Base-by-base conservation (phyloP, 64 coral and sea anemone genomes). In the Astreopora myriophthalma region DNA sequence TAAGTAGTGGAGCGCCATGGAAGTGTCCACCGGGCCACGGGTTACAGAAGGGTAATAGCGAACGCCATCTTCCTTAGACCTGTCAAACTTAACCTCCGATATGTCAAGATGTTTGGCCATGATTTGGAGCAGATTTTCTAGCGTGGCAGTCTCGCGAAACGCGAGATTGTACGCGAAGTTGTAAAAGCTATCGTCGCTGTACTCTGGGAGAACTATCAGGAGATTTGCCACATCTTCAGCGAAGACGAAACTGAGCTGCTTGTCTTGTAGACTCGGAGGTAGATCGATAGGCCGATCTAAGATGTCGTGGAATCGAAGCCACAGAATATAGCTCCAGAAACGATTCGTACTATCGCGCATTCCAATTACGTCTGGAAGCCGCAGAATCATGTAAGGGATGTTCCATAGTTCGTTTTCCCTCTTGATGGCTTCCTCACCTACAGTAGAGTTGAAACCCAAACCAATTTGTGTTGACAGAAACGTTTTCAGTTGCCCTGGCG, bases 141-240 rank as follows among this genome's bases (percentile, higher is more conserved):
- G 64, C 0, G 94, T 96, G 5, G 70, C 94, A 1, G 88, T 93
- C 44, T 99, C 88, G 5, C 79, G 75, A 33, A 93, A 95, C 1
- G 94, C 97, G n/a, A 99, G 66, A 60, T 99, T 99, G 69, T 99
- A 99, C 4, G 94, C 80, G 48, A 94, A 81, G 32, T 96, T 94
- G 30, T 62, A 99, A 3, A 76, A 34, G 1, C 34, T 16, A 67
- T 90, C n/a, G 12, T 82, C 46, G 4, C 13, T 13, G 36, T 88
- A 63, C 19, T 99, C 76, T 1, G 82, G 80, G 13, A 99, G 64
- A 29, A 72, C 49, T 1, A 88, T 37, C 26, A 99, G 39, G 23
- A 96, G 62, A 29, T 77, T 90, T 8, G 87, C 94, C 3, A 99
- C 74, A 61, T 96, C 91, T 69, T 96, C 97, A 7, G 75, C 70